Conservation (phyloP, 2,797 vertebrate species). For the Ambastaia sidthimunki region DNA sequence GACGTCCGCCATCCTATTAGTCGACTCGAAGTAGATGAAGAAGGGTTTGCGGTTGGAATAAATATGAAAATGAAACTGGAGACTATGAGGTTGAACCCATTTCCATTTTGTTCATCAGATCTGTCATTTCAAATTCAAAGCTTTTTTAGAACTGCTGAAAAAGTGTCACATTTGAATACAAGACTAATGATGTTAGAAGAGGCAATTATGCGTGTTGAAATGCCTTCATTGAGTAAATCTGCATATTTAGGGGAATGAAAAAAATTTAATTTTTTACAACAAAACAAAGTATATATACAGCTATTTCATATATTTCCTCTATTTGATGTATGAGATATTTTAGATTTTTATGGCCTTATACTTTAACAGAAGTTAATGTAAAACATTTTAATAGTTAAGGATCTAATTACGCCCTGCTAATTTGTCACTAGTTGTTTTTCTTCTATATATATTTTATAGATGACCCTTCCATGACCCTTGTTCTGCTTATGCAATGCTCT, state of each 20-base stretch:
- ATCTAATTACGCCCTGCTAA: no score
- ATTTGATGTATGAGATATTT: no score
- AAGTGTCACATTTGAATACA: conserved; percentile 53
- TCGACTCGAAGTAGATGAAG: conserved; percentile 3
- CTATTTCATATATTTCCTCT: no score
- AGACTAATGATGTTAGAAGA: conserved; percentile 71
- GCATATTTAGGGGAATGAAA: no score
- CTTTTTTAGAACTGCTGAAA: conserved; percentile 17
- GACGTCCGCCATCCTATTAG: conserved; percentile 10
- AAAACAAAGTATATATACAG: neutral
- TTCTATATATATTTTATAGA: no score
- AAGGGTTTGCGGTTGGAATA: conserved; percentile 11
- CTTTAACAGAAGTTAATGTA: no score
- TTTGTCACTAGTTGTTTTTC: no score
- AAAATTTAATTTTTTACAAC: neutral
- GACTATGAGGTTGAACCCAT: conserved; percentile 6
- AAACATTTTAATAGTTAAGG: no score
- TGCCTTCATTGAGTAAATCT: conserved; percentile 56
- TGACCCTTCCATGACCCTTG: no score
- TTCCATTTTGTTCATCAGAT: conserved; percentile 45
- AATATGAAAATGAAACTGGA: conserved; percentile 29
- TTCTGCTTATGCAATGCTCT: no score
- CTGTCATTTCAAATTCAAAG: conserved; percentile 43
- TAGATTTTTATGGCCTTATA: no score
- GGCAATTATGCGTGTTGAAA: conserved; percentile 67